phyloP scores from a whole-genome alignment of 2,888 invertebrate genomes.

The Lymantria dispar region DNA sequence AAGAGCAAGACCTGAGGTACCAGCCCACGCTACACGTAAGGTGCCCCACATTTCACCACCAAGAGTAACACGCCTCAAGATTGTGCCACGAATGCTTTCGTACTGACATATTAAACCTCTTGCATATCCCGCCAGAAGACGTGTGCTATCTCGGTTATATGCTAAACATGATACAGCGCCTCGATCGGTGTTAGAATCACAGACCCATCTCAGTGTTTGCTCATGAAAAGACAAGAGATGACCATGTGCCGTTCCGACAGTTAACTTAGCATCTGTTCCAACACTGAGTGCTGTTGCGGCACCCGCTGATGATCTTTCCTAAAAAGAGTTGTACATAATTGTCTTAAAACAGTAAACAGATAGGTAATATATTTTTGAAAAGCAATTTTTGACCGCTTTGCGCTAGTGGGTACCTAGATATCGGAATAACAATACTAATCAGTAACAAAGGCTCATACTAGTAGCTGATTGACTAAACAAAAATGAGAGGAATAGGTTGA shows the following conservation, averaged over 20 bases:
- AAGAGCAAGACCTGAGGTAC: conserved; percentile 78
- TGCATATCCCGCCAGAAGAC: conserved; percentile 88
- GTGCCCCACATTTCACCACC: conserved; percentile 77
- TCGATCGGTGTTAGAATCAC: conserved; percentile 85
- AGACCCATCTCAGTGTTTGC: conserved; percentile 95
- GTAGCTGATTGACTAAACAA: no score
- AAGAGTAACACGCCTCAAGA: conserved; percentile 69
- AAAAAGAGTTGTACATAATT: conserved; percentile 34
- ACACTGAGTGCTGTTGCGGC: conserved; percentile 92
- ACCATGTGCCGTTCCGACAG: conserved; percentile 97
- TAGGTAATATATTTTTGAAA: no score
- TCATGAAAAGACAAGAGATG: conserved; percentile 89
- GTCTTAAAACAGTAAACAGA: background rate
- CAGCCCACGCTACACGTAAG: conserved; percentile 72
- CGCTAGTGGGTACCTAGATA: no score
- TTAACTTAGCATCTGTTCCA: conserved; percentile 86
- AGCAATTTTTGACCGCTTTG: no score
- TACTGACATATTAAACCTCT: conserved; percentile 96
- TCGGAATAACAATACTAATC: no score
- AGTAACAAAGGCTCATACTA: no score
- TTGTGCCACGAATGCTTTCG: conserved; percentile 87
- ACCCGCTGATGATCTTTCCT: conserved; percentile 95
- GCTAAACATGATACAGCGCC: conserved; percentile 92
- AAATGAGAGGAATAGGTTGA: no score
- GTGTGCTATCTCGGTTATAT: conserved; percentile 93